Evolutionary conservation across 1,140 invertebrate genomes (phyloP), one percentile per base, ranked within the genome.

Genomic region (Anastrepha obliqua): DNA sequence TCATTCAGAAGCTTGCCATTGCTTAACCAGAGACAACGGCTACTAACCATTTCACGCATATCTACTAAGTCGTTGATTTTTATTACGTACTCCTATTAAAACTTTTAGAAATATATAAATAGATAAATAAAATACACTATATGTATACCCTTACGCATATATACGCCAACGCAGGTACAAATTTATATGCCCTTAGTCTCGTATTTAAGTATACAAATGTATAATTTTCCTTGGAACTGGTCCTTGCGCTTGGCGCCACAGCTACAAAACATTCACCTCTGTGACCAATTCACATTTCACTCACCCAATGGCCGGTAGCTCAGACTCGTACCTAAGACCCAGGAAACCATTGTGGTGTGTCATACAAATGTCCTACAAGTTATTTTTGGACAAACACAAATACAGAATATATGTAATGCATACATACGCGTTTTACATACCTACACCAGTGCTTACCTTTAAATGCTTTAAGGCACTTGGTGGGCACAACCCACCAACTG

Each of bases 401-500:
- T n/a, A n/a, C 39, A 74, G 44, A 29, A 74, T 44, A 15, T 47
- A 74, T 42, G 9, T 74, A 55, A 55, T 55, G 51, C 11, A 62
- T 62, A 62, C 4, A 62, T 62, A 62, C 17, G 4, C 17, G 60
- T 62, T 11, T 11, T 8, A 8, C 29, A 39, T 67, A 39, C 29
- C 6, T 29, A n/a, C 6, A 17, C 5, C n/a, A 39, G 64, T 51
- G 9, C 60, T 81, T 81, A 81, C 74, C 74, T 58, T 55, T 29
- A 81, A 81, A 81, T 55, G 74, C 47, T 89, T 91, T 20, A 55
- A 81, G 74, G 47, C 74, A 78, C 90, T 91, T 89, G 89, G 89
- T 89, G 90, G 91, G 91, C 91, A 91, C 91, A 92, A 91, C 91
- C 91, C 91, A 92, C 90, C 90, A 91, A 87, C 20, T 39, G 74